Conservation (phyloP, 2,113 vertebrate genomes). For the Dromaius novaehollandiae region DNA sequence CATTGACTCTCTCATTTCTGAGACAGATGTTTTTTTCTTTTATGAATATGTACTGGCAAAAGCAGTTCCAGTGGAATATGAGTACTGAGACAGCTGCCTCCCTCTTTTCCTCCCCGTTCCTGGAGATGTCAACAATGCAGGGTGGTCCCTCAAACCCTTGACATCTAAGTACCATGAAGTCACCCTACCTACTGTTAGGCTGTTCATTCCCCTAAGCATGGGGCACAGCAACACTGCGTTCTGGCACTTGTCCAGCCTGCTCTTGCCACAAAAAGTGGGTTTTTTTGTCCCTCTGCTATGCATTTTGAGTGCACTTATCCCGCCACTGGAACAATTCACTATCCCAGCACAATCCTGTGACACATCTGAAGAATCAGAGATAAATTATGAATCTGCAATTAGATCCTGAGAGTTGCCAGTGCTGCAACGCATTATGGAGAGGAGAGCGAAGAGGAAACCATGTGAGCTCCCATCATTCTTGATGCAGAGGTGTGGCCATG, state of each 20-base stretch:
- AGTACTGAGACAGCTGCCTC: neutral
- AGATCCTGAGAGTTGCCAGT: neutral
- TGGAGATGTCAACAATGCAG: neutral
- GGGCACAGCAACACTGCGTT: neutral
- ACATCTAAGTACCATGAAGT: neutral
- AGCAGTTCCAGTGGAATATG: neutral
- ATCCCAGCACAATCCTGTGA: neutral
- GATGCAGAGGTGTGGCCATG: neutral
- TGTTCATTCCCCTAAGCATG: neutral
- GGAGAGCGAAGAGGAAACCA: neutral
- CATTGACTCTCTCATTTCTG: neutral
- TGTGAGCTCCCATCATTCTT: neutral
- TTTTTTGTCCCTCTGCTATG: neutral
- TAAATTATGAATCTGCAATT: neutral
- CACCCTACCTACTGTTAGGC: neutral
- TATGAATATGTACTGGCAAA: neutral
- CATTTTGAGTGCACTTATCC: neutral
- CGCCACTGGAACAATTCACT: neutral
- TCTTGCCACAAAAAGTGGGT: neutral
- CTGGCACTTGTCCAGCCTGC: rapidly evolving
- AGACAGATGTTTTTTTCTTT: neutral
- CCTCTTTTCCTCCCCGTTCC: neutral
- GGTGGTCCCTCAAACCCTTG: neutral
- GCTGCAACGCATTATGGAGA: neutral
- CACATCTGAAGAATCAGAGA: neutral